A percentile compares a stretch with the other conserved stretches of the same genome.
Evolutionary conservation across 2,113 vertebrate genomes (phyloP).

Genomic region (Ellobius talpinus): DNA sequence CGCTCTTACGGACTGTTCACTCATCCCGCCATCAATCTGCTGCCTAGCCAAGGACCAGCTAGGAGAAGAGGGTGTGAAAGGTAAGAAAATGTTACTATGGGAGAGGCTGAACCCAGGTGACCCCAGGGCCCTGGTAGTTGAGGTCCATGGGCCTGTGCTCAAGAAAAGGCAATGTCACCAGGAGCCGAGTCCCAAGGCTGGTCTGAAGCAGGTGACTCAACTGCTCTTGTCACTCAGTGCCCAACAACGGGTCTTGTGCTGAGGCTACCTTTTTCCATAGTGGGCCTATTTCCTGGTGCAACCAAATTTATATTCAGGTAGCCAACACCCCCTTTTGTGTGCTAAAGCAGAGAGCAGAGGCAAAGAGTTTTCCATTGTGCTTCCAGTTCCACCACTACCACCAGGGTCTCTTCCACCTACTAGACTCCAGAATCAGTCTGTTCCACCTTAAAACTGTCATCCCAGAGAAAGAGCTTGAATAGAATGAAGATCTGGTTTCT

Average conservation of each 20-base stretch:
- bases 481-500: neutral
- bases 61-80: neutral
- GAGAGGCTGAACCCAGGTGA: conserved; percentile 16
- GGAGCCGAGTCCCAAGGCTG: neutral
- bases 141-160: conserved; percentile 14
- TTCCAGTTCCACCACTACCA: neutral
- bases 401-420: neutral
- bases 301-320: neutral
- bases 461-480: neutral
- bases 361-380: conserved; percentile 29
- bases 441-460: neutral
- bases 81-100: neutral
- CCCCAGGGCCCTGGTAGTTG: neutral
- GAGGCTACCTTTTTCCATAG: neutral
- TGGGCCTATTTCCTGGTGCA: neutral
- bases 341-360: neutral
- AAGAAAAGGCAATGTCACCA: conserved; percentile 41
- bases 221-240: neutral
- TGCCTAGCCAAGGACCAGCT: neutral
- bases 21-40: neutral
- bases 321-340: too few relatives aligned
- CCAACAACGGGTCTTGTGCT: neutral
- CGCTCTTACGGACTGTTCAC: neutral
- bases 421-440: neutral
- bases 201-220: neutral